Percentiles rank a stretch among this genome's conserved stretches.
Conservation (phyloP, 2,113 vertebrate species). For the Progne subis region DNA sequence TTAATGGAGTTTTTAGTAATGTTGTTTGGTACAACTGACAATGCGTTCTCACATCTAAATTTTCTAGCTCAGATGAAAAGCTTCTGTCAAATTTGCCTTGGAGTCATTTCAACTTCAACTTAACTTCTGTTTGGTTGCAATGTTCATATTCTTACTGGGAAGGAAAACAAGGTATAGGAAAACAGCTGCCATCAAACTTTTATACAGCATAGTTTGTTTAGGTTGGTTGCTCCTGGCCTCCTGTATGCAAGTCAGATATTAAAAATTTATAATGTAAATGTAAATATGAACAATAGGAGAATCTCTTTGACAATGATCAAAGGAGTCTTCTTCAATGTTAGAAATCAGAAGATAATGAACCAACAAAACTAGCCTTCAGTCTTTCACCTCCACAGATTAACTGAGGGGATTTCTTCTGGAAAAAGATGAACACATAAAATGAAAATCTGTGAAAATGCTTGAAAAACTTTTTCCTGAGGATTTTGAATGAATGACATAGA, state of each 20-base stretch:
- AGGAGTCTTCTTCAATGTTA: background rate
- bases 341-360: background rate
- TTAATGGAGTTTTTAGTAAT: background rate
- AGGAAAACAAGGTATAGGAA: background rate
- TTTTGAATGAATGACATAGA: background rate
- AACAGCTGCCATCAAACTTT: background rate
- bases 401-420: background rate
- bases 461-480: background rate
- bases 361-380: background rate
- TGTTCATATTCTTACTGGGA: background rate
- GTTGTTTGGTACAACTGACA: background rate
- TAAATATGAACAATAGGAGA: background rate
- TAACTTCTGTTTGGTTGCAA: background rate
- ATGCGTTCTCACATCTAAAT: background rate
- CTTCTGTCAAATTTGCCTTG: background rate
- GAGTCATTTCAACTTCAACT: background rate
- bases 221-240: background rate
- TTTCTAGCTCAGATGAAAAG: background rate
- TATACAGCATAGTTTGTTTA: background rate
- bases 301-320: background rate
- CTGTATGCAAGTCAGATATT: background rate
- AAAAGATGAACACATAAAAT: background rate
- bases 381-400: background rate
- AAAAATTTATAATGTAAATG: background rate
- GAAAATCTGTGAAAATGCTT: background rate